phyloP scores from a whole-genome alignment of 2,797 vertebrate species.

The Macrochelys suwanniensis region DNA sequence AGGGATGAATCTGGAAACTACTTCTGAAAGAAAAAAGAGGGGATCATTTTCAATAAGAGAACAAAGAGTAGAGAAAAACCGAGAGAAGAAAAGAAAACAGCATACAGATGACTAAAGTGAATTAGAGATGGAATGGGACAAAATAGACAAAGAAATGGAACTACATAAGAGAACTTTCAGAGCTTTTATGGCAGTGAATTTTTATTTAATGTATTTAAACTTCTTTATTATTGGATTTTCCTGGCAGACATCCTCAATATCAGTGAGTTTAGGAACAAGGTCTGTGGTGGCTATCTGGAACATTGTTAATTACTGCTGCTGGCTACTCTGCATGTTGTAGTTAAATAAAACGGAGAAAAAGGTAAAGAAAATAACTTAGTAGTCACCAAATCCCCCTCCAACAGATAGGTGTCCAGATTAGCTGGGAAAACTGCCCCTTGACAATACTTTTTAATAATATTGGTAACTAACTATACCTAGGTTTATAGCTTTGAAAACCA shows the following conservation, averaged over 20 bases:
- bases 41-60: background rate
- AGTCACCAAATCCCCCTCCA: slow-evolving; percentile 38
- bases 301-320: slow-evolving; percentile 39
- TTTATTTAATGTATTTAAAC: slow-evolving; percentile 43
- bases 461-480: slow-evolving; percentile 9
- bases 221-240: slow-evolving; percentile 33
- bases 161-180: background rate
- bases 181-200: slow-evolving; percentile 26
- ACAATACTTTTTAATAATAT: background rate
- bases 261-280: slow-evolving; percentile 62
- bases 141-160: background rate
- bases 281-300: slow-evolving; percentile 52
- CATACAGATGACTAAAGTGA: background rate
- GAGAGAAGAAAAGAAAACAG: background rate
- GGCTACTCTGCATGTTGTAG: slow-evolving; percentile 35
- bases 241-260: background rate
- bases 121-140: background rate
- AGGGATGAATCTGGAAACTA: background rate
- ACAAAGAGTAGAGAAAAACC: background rate
- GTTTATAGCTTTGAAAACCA: slow-evolving; percentile 12
- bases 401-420: background rate
- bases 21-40: background rate
- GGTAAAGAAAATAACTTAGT: slow-evolving; percentile 42
- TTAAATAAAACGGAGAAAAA: slow-evolving; percentile 62
- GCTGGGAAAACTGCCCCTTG: background rate